These are phyloP conservation scores for Nycticebus coucang DNA, from an alignment of 2,113 vertebrate species.

Conservation along the genomic window DNA sequence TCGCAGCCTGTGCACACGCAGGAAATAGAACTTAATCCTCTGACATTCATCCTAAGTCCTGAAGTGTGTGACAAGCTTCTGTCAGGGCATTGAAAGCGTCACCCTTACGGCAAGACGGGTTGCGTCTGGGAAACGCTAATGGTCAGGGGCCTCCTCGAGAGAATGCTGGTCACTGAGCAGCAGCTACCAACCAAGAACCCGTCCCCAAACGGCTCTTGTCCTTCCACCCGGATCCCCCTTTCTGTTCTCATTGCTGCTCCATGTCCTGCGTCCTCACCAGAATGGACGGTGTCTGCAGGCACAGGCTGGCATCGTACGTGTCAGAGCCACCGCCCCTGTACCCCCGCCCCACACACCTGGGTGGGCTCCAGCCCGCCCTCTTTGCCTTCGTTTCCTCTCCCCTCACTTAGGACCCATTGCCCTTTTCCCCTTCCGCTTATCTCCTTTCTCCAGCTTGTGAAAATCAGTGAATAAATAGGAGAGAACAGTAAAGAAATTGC, in stretches of 20 bases:
- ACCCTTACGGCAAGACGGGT: neutral
- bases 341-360: rapidly evolving
- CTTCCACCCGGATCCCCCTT: neutral
- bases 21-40: neutral
- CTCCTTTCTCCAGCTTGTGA: neutral
- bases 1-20: neutral
- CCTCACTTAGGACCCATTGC: neutral
- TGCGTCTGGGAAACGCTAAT: neutral
- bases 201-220: neutral
- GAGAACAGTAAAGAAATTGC: neutral
- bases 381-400: neutral
- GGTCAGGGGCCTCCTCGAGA: neutral
- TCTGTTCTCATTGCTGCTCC: neutral
- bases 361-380: no score
- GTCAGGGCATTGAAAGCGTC: neutral
- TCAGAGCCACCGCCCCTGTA: neutral
- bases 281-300: neutral
- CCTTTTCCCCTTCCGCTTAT: neutral
- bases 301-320: rapidly evolving
- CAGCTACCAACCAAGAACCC: neutral
- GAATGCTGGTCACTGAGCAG: neutral
- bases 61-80: neutral
- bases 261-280: neutral
- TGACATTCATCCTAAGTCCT: neutral
- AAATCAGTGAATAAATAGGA: neutral